Evolutionary conservation across 2,888 invertebrate genomes (phyloP), one percentile per base, ranked within the genome.

Genomic region (Biston betularia): DNA sequence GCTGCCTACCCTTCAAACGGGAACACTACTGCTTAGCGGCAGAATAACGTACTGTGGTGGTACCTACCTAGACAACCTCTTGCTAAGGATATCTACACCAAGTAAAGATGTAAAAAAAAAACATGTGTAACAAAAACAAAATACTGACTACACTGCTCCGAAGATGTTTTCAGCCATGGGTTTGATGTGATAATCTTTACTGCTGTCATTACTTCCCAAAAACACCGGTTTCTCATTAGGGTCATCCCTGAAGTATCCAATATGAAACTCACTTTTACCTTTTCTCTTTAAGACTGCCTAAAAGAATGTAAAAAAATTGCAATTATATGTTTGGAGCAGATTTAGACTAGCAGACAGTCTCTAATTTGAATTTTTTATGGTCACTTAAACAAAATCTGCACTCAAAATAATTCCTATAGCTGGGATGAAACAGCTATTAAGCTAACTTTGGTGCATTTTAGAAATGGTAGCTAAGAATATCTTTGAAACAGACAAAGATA

Each of bases 231-330:
- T 87, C 64, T 96, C 96, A 40, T 95, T 93, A 0, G 97, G 97
- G 68, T 95, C 95, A 92, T 99, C 98, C 80, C 98, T 95, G 94
- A 96, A 98, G 88, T 98, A 99, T 7, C 98, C 98, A 79, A 98
- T 96, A 84, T 99, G 98, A 74, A 96, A 96, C 70, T 97, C 96
- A 66, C 95, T 95, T 56, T 94, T 94, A 56, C 95, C 95, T 80
- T 96, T 95, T 33, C 95, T 95, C 84, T 95, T 96, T 57, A 98
- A 85, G 48, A 97, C 92, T 3, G 97, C 96, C 95, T 96, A 83
- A 58, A 93, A 89, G 75, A 60, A 55, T 24, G 50, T 55, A 55
- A 24, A 57, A 50, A 54, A 34, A 59, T 9, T 7, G 7, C 12
- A 34, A 50, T 12, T 33, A 9, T 0, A n/a, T 6, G 11, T 6